phyloP scores from a whole-genome alignment of 2,888 invertebrate genomes.

The Platynereis dumerilii region DNA sequence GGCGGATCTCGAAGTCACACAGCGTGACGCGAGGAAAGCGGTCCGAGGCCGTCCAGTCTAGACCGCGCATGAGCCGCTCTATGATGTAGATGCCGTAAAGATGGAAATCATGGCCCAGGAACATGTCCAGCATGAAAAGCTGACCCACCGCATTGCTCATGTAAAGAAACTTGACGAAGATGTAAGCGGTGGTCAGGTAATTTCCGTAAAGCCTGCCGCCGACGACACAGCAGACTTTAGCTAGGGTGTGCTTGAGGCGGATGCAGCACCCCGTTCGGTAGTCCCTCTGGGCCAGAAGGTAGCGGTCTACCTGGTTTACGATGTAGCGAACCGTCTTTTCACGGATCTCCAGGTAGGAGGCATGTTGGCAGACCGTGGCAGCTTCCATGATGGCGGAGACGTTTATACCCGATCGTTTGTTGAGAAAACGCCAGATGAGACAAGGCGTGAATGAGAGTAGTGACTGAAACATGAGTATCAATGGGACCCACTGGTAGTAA shows the following conservation, averaged over 20 bases:
- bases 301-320: slow-evolving; percentile 65
- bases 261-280: slow-evolving; percentile 61
- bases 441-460: slow-evolving; percentile 40
- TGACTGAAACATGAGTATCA: slow-evolving; percentile 42
- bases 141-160: slow-evolving; percentile 65
- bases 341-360: slow-evolving; percentile 41
- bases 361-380: slow-evolving; percentile 39
- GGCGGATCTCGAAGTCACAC: slow-evolving; percentile 61
- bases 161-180: slow-evolving; percentile 64
- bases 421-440: slow-evolving; percentile 41
- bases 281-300: slow-evolving; percentile 63
- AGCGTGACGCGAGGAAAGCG: slow-evolving; percentile 62
- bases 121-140: slow-evolving; percentile 65
- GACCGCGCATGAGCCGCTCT: slow-evolving; percentile 61
- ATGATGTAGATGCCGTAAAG: slow-evolving; percentile 65
- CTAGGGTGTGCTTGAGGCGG: slow-evolving; percentile 58
- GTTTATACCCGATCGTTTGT: slow-evolving; percentile 41
- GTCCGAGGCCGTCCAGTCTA: slow-evolving; percentile 58
- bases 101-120: slow-evolving; percentile 64
- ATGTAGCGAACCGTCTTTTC: slow-evolving; percentile 62
- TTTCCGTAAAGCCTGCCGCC: slow-evolving; percentile 64
- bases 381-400: slow-evolving; percentile 42
- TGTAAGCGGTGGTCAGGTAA: slow-evolving; percentile 65
- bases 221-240: slow-evolving; percentile 61
- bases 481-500: slow-evolving; percentile 44